A percentile compares a stretch with the other conserved stretches of the same genome.
Evolutionary conservation across 1,140 invertebrate species (phyloP).

Genomic region (Aphelenchoides avenae): DNA sequence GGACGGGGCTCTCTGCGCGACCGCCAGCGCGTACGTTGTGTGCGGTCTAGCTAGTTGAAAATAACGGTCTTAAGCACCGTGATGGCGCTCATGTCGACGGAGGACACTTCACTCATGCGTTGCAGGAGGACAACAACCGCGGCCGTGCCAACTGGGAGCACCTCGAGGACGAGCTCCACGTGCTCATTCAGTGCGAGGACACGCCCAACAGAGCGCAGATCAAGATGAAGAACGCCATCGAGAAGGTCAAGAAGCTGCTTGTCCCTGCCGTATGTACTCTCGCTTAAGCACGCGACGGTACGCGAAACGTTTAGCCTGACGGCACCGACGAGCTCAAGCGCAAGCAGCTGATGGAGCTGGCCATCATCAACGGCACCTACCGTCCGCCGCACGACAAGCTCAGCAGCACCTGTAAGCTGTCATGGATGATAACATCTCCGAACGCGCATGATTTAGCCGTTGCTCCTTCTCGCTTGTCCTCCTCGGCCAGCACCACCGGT

Average conservation of each 20-base stretch:
- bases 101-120: slow-evolving; percentile 12
- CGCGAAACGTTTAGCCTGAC: slow-evolving; percentile 33
- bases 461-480: too few species aligned
- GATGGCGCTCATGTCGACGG: too few species aligned
- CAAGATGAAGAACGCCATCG: slow-evolving; percentile 86
- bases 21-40: slow-evolving; percentile 22
- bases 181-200: slow-evolving; percentile 95
- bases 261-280: slow-evolving; percentile 60
- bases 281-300: neutral
- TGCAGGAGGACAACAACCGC: slow-evolving; percentile 91
- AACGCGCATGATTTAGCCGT: too few species aligned
- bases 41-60: neutral
- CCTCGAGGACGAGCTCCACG: slow-evolving; percentile 94
- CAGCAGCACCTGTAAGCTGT: too few species aligned
- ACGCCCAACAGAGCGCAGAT: slow-evolving; percentile 89
- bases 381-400: too few species aligned
- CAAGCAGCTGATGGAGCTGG: slow-evolving; percentile 96
- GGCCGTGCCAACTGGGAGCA: slow-evolving; percentile 99
- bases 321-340: slow-evolving; percentile 61
- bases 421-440: too few species aligned
- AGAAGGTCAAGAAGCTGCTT: slow-evolving; percentile 94
- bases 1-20: slow-evolving; percentile 98
- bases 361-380: slow-evolving; percentile 96
- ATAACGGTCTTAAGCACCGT: neutral
- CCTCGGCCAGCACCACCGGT: too few species aligned